Base-by-base conservation (phyloP, 2,888 invertebrate genomes). In the Horisme vitalbata region DNA sequence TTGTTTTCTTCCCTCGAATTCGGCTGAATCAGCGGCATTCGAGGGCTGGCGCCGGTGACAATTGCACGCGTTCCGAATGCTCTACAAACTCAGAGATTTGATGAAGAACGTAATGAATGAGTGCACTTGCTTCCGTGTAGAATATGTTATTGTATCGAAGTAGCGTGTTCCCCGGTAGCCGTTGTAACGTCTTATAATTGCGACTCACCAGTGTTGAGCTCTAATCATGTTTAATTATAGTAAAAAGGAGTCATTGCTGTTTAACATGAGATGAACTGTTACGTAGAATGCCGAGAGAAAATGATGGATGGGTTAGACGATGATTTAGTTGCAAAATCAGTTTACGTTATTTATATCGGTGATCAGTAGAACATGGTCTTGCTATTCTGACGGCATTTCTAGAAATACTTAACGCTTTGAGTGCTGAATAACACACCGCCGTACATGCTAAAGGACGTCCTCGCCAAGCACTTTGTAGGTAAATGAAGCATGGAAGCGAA, bases 191-290 rank as follows among this genome's bases (percentile, higher is more conserved):
- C 80, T 83, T 79, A 77, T 88, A 87, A 87, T 87, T 87, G 83
- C 82, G 48, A 68, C 75, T 75, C 78, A 71, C 79, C 79, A 86
- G 86, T 87, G 86, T 80, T 84, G 83, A 85, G 82, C 82, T 80
- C 79, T 84, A 87, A 88, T 87, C 86, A 83, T 81, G 77, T 83
- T 83, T 88, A 88, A 88, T 88, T 87, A 88, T 73, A 80, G 79
- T 55, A 74, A 79, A 73, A 76, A 75, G 79, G 75, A 86, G 79
- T 87, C 88, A 88, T 87, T 88, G 88, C 82, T 63, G 78, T 78
- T 83, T 78, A 83, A 82, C 89, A 88, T 88, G 89, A 85, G 83
- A 89, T 83, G 79, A 87, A 88, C 88, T 83, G 89, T 87, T 88
- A 85, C 84, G 73, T 71, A 79, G 79, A 80, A 83, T 65, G 65